phyloP scores from a whole-genome alignment of 2,113 vertebrate genomes.

The Tauraco erythrolophus region DNA sequence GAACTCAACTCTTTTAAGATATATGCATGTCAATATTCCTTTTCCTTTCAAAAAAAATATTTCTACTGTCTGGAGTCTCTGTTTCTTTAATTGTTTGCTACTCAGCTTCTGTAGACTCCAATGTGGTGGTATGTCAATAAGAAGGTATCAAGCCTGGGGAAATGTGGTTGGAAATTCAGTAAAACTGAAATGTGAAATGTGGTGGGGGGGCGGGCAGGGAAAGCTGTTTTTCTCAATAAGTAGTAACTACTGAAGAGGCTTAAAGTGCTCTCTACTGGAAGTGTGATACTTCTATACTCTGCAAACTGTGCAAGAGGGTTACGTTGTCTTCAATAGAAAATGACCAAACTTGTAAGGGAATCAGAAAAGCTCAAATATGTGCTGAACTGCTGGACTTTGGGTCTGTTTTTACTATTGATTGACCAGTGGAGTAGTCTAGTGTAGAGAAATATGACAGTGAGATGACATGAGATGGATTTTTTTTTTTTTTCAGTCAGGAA shows the following conservation, averaged over 20 bases:
- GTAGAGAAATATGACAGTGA: slow-evolving; percentile 15
- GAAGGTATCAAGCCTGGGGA: neutral
- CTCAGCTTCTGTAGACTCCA: neutral
- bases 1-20: neutral
- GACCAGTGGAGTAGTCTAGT: neutral
- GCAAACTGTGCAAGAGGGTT: too few relatives aligned
- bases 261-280: neutral
- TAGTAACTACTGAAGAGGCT: neutral
- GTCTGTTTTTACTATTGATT: slow-evolving; percentile 22
- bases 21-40: neutral
- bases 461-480: neutral
- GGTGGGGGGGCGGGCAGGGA: too few relatives aligned
- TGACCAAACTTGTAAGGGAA: neutral
- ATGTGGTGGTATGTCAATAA: neutral
- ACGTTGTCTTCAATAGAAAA: neutral
- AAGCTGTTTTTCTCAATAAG: neutral
- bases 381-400: neutral
- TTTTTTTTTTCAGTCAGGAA: neutral
- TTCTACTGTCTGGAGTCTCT: neutral
- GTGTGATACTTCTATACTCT: neutral
- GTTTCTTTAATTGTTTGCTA: neutral
- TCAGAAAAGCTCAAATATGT: neutral
- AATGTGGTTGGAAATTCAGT: neutral
- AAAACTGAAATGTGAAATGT: neutral
- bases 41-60: neutral